phyloP scores from a whole-genome alignment of 1,140 invertebrate genomes.

The Cylas formicarius region DNA sequence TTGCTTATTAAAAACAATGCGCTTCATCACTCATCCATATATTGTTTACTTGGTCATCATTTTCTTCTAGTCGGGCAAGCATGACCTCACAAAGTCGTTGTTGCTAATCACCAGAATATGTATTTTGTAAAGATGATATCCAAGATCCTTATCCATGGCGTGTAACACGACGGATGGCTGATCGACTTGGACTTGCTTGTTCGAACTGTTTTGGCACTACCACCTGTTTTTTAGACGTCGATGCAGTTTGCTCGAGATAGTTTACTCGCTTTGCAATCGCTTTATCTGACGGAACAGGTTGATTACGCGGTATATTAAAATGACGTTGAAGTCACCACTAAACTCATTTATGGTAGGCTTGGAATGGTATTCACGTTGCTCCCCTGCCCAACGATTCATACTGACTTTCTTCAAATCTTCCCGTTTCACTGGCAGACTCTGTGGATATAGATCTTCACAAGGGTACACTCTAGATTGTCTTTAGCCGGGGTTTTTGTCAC shows the following conservation, averaged over 20 bases:
- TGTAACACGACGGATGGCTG: too few species aligned
- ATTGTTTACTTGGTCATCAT: too few species aligned
- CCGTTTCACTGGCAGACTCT: conserved; percentile 3
- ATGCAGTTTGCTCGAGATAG: conserved; percentile 10
- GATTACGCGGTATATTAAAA: conserved; percentile 18
- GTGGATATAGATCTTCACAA: too few species aligned
- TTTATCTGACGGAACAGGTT: conserved; percentile 15
- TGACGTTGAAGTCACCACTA: conserved; percentile 6
- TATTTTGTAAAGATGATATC: neutral
- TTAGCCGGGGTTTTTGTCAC: too few species aligned
- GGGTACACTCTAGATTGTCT: too few species aligned
- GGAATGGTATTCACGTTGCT: conserved; percentile 10
- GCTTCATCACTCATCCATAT: too few species aligned
- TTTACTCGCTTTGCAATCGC: conserved; percentile 14
- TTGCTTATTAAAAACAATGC: too few species aligned
- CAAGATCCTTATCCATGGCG: conserved; percentile 1
- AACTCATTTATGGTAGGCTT: conserved; percentile 11
- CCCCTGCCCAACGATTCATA: conserved; percentile 17
- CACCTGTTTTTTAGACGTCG: too few species aligned
- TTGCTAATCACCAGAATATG: neutral
- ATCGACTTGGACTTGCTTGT: too few species aligned
- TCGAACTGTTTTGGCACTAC: too few species aligned
- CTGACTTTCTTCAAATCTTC: conserved; percentile 10
- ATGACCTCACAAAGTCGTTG: conserved; percentile 7
- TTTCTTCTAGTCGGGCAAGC: too few species aligned